Conservation (phyloP, 1,140 invertebrate genomes). For the Meloidogyne exigua region DNA sequence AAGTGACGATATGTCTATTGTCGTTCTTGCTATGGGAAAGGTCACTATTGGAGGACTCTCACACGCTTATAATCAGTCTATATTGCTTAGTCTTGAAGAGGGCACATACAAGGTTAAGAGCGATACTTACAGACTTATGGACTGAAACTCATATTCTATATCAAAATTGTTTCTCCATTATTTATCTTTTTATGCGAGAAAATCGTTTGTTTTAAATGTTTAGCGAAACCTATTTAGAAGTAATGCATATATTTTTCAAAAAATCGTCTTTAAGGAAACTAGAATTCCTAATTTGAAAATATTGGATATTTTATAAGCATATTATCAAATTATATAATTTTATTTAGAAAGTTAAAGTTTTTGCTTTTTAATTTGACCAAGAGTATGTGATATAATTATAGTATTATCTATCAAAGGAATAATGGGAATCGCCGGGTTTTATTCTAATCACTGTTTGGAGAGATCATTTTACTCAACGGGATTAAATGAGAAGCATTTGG, state of each 20-base stretch:
- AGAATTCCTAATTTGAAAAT: too few species aligned
- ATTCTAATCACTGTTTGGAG: not conserved
- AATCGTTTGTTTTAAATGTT: too few species aligned
- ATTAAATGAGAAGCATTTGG: not conserved
- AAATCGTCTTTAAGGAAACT: too few species aligned
- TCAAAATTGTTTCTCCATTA: too few species aligned
- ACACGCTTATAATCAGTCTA: slow-evolving; percentile 27
- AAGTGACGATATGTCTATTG: slow-evolving; percentile 22
- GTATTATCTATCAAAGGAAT: not conserved
- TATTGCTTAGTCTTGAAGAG: slow-evolving; percentile 7
- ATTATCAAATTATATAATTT: too few species aligned
- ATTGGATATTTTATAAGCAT: too few species aligned
- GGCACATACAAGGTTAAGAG: slow-evolving; percentile 13
- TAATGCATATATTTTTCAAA: too few species aligned
- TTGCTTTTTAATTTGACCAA: too few species aligned
- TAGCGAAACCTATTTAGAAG: too few species aligned
- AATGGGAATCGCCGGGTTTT: not conserved
- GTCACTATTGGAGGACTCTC: slow-evolving; percentile 16
- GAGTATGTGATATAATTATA: not conserved
- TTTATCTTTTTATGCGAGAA: too few species aligned
- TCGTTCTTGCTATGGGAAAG: slow-evolving; percentile 18
- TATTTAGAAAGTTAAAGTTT: too few species aligned
- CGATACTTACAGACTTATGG: slow-evolving; percentile 29
- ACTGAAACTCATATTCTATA: not conserved
- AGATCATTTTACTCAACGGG: not conserved